These are phyloP conservation scores for Falco novaeseelandiae DNA, from an alignment of 2,797 vertebrate genomes.

Conservation along the genomic window DNA sequence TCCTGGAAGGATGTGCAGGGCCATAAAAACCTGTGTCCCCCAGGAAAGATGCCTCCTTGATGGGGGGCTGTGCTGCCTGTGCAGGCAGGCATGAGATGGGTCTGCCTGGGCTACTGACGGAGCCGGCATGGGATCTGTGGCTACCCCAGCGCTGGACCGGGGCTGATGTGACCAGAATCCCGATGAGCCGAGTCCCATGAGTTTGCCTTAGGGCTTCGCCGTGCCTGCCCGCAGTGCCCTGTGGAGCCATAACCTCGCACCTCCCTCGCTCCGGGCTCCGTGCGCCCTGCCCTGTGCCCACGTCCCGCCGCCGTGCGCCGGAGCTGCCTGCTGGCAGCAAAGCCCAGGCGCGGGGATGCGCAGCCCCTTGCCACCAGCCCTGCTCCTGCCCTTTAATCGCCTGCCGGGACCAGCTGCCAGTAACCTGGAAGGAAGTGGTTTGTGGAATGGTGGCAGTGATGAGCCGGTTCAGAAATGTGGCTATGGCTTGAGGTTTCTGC, in stretches of 20 bases:
- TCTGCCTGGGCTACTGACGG: neutral
- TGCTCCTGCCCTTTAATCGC: neutral
- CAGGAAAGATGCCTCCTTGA: neutral
- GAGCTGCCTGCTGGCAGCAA: neutral
- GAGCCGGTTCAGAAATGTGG: constrained; percentile 16
- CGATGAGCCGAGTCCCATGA: neutral
- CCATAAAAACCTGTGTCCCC: rapidly evolving
- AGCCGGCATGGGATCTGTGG: neutral
- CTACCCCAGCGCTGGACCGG: rapidly evolving
- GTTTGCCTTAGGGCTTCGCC: neutral
- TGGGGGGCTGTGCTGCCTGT: neutral
- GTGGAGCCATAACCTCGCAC: too few species aligned
- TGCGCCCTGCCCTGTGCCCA: rapidly evolving
- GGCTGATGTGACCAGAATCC: neutral
- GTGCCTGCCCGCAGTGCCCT: neutral
- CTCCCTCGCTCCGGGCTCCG: neutral
- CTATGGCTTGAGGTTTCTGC: constrained; percentile 69
- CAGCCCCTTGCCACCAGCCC: neutral
- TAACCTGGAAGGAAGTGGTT: constrained; percentile 84
- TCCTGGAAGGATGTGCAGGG: neutral
- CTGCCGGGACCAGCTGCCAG: constrained; percentile 29
- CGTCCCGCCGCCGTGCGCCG: neutral
- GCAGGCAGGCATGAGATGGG: neutral
- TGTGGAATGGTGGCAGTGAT: constrained; percentile 71
- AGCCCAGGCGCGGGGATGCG: neutral